Base-by-base conservation (phyloP, 2,888 invertebrate genomes). In the Scelioninae gen. 2 region DNA sequence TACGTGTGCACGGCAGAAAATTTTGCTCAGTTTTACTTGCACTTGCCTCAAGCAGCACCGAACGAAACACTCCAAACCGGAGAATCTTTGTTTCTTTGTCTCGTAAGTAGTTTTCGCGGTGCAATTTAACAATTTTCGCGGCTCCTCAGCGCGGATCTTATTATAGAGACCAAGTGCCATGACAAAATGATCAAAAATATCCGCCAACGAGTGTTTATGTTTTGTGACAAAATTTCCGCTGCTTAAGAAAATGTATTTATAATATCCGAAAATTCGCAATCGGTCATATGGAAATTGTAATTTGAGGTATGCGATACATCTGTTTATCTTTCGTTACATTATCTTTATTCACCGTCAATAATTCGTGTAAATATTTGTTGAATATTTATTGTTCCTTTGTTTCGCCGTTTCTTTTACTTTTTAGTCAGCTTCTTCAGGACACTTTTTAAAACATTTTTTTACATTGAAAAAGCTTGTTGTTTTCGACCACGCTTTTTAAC, bases 11-110 rank as follows among this genome's bases (percentile, higher is more conserved):
- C 41, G 61, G 55, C 31, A 48, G 55, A n/a, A 43, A 65, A 61
- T 55, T 37, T 39, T 37, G 60, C 45, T 73, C 72, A 67, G 72
- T 73, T 63, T 31, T 10, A 43, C 13, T 39, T 53, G 55, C 28
- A 43, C 72, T 60, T 45, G 19, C 45, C 33, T 60, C 55, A 39
- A 61, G 52, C 48, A n/a, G 2, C 15, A 6, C 39, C 7, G 16
- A 39, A 15, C 10, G 9, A 33, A 1, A 2, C 33, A 15, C 16
- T 13, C 41, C 2, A 2, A 10, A n/a, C 1, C 25, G 19, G 2
- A 22, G 6, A 31, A 31, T 43, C 52, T 37, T 46, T 46, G 61
- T 50, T 50, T n/a, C 55, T 46, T 65, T 55, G 45, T 65, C 46
- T 28, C 35, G 55, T 55, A 65, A 65, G 53, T 55, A 53, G 10